Conservation (phyloP, 2,888 invertebrate genomes). For the Ecdyonurus torrentis region DNA sequence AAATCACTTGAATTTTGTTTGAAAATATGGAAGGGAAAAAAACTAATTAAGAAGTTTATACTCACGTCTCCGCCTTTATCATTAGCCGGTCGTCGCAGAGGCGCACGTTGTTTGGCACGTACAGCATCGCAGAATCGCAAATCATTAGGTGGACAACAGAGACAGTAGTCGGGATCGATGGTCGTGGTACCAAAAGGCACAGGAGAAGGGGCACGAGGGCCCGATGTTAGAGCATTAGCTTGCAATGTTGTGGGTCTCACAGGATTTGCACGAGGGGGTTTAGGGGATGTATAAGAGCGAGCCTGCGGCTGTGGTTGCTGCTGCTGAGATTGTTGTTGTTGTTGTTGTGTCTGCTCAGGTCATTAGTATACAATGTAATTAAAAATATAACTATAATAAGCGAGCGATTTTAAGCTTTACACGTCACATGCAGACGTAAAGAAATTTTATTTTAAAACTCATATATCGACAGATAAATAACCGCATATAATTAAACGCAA, state of each 20-base stretch:
- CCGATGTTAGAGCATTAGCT: neutral
- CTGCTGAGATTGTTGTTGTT: neutral
- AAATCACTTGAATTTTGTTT: no score
- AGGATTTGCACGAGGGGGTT: neutral
- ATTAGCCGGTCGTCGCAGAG: neutral
- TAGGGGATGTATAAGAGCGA: neutral
- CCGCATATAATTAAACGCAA: no score
- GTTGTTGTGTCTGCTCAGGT: neutral
- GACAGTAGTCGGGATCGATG: conserved; percentile 16
- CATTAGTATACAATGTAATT: no score
- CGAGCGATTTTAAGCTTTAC: no score
- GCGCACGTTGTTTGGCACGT: conserved; percentile 17
- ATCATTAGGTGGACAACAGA: conserved; percentile 20
- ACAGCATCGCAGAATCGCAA: conserved; percentile 19
- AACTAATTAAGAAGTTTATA: no score
- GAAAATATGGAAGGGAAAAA: no score
- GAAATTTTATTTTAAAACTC: no score
- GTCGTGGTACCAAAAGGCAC: neutral
- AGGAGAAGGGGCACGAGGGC: neutral
- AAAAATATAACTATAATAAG: no score
- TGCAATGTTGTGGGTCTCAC: neutral
- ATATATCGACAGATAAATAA: no score
- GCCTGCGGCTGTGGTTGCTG: neutral
- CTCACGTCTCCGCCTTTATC: neutral
- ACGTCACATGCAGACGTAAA: no score